Evolutionary conservation across 1,140 invertebrate genomes (phyloP).

Genomic region (Procambarus virginalis): DNA sequence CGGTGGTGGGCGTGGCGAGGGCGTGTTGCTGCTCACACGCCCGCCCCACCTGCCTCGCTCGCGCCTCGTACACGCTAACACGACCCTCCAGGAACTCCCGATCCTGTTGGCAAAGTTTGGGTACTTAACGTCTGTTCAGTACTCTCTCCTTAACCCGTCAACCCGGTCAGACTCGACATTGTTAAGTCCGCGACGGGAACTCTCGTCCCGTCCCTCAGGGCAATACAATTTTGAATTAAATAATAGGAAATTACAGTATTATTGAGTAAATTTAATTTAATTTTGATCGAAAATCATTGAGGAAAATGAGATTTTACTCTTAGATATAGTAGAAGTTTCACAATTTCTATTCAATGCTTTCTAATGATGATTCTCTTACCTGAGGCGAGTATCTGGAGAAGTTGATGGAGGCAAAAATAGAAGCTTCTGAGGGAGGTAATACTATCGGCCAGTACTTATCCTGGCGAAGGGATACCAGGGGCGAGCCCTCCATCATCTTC

Average conservation of each 20-base stretch:
- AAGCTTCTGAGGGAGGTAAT: conserved; percentile 20
- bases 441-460: conserved; percentile 37
- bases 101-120: conserved; percentile 14
- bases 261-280: no score
- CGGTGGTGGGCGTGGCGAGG: neutral
- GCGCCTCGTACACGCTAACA: conserved; percentile 23
- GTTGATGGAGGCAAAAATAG: conserved; percentile 20
- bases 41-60: conserved; percentile 34
- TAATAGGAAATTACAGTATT: no score
- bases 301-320: no score
- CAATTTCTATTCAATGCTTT: no score
- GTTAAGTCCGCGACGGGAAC: no score
- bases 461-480: conserved; percentile 1
- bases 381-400: conserved; percentile 19
- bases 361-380: conserved; percentile 2
- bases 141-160: no score
- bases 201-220: no score
- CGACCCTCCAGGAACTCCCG: conserved; percentile 3
- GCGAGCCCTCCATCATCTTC: neutral
- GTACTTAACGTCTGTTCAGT: no score
- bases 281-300: no score
- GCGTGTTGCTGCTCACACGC: conserved; percentile 5
- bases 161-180: no score
- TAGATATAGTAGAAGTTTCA: no score
- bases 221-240: no score